Evolutionary conservation across 2,888 invertebrate species (phyloP).

Genomic region (Sinohyriopsis cumingii): DNA sequence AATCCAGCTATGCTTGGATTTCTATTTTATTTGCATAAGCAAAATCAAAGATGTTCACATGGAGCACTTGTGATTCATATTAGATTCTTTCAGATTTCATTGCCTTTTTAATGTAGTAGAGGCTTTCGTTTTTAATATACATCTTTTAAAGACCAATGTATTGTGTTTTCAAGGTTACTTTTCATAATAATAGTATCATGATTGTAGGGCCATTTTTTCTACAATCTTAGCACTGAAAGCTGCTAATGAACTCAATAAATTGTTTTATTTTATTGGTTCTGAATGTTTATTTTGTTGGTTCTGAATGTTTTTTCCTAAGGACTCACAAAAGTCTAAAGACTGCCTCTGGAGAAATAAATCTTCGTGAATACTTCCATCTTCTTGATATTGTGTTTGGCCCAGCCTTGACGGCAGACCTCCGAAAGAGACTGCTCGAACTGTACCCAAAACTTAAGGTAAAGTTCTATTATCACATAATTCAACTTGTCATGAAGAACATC

Average conservation of each 20-base stretch:
- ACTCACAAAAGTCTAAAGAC: constrained; percentile 27
- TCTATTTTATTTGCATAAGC: background rate
- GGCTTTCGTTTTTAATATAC: too few relatives aligned
- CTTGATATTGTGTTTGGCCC: constrained; percentile 66
- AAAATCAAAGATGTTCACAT: background rate
- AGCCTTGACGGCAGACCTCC: constrained; percentile 57
- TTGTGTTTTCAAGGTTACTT: too few relatives aligned
- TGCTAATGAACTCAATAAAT: too few relatives aligned
- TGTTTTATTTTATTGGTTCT: too few relatives aligned
- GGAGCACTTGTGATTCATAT: too few relatives aligned
- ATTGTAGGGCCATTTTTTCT: too few relatives aligned
- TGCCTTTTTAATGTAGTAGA: too few relatives aligned
- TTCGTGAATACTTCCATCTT: constrained; percentile 69
- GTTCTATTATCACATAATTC: background rate
- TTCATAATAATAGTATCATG: too few relatives aligned
- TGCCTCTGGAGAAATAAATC: constrained; percentile 58
- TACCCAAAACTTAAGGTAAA: constrained; percentile 70
- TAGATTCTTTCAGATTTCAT: too few relatives aligned
- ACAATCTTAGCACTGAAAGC: too few relatives aligned
- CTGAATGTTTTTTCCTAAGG: background rate
- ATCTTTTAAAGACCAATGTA: too few relatives aligned
- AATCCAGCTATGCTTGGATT: background rate
- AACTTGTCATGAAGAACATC: background rate
- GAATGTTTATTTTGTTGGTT: too few relatives aligned
- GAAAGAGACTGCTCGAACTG: constrained; percentile 63